phyloP scores from a whole-genome alignment of 2,797 vertebrate genomes.

The Rhinichthys osculus region DNA sequence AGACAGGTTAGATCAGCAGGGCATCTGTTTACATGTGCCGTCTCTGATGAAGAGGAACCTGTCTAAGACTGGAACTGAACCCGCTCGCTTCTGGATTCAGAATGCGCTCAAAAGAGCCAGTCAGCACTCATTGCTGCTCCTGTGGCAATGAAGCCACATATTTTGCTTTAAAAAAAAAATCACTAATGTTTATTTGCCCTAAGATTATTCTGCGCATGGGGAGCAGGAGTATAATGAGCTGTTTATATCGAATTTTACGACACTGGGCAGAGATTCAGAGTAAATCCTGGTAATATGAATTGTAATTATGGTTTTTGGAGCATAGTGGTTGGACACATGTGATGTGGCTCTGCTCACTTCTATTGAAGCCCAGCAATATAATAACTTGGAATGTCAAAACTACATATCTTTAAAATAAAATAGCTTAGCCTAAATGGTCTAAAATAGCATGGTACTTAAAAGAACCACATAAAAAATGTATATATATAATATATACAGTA shows the following conservation, averaged over 20 bases:
- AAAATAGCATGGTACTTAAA: conserved; percentile 15
- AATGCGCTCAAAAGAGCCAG: background rate
- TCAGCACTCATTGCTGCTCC: conserved; percentile 22
- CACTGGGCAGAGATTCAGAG: conserved; percentile 40
- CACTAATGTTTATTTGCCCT: conserved; percentile 38
- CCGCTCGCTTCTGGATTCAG: conserved; percentile 16
- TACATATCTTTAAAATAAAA: background rate
- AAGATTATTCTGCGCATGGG: conserved; percentile 27
- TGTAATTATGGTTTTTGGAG: conserved; percentile 45
- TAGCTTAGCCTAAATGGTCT: background rate
- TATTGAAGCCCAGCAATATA: conserved; percentile 9
- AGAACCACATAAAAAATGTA: background rate
- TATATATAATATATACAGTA: background rate
- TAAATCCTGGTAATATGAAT: conserved; percentile 45
- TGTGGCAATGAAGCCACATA: conserved; percentile 19
- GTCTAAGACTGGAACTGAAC: conserved; percentile 30
- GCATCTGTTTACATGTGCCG: conserved; percentile 30
- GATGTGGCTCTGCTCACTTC: conserved; percentile 11
- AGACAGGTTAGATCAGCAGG: conserved; percentile 30
- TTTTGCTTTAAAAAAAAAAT: background rate
- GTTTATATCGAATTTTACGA: conserved; percentile 51
- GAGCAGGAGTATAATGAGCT: conserved; percentile 43
- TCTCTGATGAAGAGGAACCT: conserved; percentile 32
- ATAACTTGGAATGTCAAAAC: conserved; percentile 17
- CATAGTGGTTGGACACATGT: conserved; percentile 11